Percentiles rank a stretch among this genome's conserved stretches.
Evolutionary conservation across 2,113 vertebrate species (phyloP).

Genomic region (Tragelaphus buxtoni): DNA sequence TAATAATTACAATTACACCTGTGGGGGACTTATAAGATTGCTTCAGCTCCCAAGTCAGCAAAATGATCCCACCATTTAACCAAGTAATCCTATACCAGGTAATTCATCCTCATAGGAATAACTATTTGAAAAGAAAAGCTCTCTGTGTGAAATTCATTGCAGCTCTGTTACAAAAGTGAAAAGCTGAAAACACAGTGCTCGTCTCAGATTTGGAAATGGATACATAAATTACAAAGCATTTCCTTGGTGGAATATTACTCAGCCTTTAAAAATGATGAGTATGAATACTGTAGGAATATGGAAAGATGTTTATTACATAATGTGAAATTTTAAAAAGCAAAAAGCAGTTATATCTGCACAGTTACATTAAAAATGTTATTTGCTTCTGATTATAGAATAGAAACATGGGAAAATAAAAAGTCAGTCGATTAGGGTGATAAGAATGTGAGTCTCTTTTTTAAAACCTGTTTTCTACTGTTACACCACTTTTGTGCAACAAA

Average conservation of each 20-base stretch:
- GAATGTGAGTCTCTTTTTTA: background rate
- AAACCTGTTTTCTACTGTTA: background rate
- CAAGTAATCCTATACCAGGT: background rate
- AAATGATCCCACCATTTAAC: background rate
- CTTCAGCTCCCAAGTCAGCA: background rate
- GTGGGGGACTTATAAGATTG: background rate
- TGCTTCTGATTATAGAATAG: background rate
- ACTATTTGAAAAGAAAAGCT: background rate
- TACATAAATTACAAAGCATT: background rate
- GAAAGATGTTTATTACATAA: background rate
- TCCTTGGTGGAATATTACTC: background rate
- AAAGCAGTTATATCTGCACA: background rate
- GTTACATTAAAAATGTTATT: background rate
- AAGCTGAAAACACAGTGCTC: background rate
- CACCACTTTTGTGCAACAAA: background rate
- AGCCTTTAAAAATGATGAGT: conserved; percentile 19
- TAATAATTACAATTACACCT: background rate
- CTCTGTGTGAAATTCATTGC: background rate
- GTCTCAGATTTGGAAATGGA: background rate
- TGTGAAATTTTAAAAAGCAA: background rate
- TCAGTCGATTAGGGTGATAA: background rate
- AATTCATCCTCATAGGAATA: background rate
- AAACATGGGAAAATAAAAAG: conserved; percentile 7
- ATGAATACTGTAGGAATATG: background rate
- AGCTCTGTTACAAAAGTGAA: background rate